These are phyloP conservation scores for Holotrichia oblita DNA, from an alignment of 1,140 invertebrate genomes.

Conservation along the genomic window DNA sequence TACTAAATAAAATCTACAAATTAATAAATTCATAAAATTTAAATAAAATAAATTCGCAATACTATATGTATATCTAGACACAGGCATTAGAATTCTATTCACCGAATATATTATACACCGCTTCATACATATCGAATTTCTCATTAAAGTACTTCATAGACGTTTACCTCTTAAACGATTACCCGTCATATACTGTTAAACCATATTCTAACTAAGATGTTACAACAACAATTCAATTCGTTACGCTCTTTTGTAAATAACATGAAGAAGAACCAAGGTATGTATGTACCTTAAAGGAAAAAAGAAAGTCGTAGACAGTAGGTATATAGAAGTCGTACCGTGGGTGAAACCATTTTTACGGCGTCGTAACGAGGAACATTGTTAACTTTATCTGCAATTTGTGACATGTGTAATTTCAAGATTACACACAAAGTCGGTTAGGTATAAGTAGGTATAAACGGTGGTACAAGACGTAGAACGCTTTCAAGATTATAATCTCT, in stretches of 20 bases:
- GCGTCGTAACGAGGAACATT: conserved; percentile 10
- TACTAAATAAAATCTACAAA: no score
- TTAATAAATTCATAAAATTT: no score
- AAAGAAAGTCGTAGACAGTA: conserved; percentile 1
- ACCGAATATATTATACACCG: background rate
- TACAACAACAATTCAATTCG: background rate
- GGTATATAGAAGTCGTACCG: background rate
- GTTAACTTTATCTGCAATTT: conserved; percentile 12
- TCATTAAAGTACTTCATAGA: background rate
- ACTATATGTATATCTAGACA: no score
- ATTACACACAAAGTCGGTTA: conserved; percentile 12
- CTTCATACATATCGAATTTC: background rate
- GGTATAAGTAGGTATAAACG: background rate
- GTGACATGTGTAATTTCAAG: conserved; percentile 11
- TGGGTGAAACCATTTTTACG: background rate
- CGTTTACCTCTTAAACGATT: background rate
- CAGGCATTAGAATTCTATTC: background rate
- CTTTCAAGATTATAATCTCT: conserved; percentile 8
- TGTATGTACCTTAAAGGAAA: background rate
- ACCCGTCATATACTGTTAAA: background rate
- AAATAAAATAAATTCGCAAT: no score
- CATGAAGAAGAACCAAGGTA: background rate
- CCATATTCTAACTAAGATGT: background rate
- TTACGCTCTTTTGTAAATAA: background rate
- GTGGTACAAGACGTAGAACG: background rate